Evolutionary conservation across 2,888 invertebrate species (phyloP).

Genomic region (Pachycephus smyrnensis): DNA sequence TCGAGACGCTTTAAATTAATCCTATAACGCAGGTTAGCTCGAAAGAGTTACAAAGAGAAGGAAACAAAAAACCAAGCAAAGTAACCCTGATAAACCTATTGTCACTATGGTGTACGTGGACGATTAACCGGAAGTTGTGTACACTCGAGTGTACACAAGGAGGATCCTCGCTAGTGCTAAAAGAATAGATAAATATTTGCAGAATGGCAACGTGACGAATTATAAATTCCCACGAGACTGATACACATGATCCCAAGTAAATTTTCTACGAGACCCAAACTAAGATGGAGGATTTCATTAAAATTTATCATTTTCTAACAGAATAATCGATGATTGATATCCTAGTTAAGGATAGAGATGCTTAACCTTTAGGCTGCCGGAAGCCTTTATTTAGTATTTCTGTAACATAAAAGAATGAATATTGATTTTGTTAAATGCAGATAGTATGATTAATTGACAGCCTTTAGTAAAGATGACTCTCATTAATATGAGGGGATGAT

Average conservation of each 20-base stretch:
- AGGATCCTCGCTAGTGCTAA: neutral
- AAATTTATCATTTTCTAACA: neutral
- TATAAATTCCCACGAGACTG: neutral
- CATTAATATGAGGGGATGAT: neutral
- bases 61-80: neutral
- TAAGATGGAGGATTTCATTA: neutral
- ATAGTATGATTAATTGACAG: too few relatives aligned
- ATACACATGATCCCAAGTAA: neutral
- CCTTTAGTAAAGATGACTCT: neutral
- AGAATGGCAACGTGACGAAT: neutral
- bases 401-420: neutral
- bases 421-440: neutral
- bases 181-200: neutral
- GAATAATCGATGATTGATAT: too few relatives aligned
- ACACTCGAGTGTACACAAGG: neutral
- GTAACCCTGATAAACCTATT: neutral
- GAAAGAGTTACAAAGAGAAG: neutral
- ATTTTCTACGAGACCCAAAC: neutral
- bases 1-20: neutral
- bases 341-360: too few relatives aligned
- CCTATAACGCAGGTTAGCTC: neutral
- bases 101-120: neutral
- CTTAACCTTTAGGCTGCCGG: too few relatives aligned
- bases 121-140: neutral
- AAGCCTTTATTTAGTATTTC: neutral